These are phyloP conservation scores for Andrena hattorfiana DNA, from an alignment of 2,888 invertebrate genomes.

Conservation along the genomic window DNA sequence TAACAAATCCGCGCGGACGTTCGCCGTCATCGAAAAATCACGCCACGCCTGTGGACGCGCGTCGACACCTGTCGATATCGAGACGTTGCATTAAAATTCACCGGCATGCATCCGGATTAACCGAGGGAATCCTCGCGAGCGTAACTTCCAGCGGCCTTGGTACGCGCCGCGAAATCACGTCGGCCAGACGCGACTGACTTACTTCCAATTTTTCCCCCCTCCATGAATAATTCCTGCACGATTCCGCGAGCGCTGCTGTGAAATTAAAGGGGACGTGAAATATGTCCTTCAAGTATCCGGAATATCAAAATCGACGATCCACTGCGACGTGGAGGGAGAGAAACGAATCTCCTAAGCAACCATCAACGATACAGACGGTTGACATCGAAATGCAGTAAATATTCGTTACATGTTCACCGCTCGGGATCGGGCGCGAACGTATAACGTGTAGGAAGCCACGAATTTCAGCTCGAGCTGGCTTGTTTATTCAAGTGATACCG, in stretches of 20 bases:
- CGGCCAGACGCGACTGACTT: conserved; percentile 22
- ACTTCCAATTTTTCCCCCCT: background rate
- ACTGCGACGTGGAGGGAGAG: background rate
- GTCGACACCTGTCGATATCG: conserved; percentile 66
- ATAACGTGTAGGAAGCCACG: too few relatives aligned
- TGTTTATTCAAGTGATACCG: too few relatives aligned
- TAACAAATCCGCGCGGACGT: conserved; percentile 25
- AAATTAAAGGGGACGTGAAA: conserved; percentile 21
- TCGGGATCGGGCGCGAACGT: too few relatives aligned
- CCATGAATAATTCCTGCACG: background rate
- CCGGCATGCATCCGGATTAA: conserved; percentile 51
- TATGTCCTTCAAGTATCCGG: background rate
- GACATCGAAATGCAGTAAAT: too few relatives aligned
- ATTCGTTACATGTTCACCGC: too few relatives aligned
- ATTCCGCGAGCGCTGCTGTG: background rate
- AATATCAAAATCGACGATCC: conserved; percentile 6
- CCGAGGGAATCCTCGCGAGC: conserved; percentile 46
- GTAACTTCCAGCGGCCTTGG: conserved; percentile 37
- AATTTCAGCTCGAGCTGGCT: too few relatives aligned
- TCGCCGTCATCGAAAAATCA: conserved; percentile 45
- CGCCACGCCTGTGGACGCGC: background rate
- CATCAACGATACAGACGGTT: too few relatives aligned
- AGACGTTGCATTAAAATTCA: conserved; percentile 63
- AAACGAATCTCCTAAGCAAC: too few relatives aligned
- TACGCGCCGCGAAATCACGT: conserved; percentile 44